Percentiles rank a stretch among this genome's conserved stretches.
Conservation (phyloP, 2,888 invertebrate genomes). For the Pantelozetes paolii region DNA sequence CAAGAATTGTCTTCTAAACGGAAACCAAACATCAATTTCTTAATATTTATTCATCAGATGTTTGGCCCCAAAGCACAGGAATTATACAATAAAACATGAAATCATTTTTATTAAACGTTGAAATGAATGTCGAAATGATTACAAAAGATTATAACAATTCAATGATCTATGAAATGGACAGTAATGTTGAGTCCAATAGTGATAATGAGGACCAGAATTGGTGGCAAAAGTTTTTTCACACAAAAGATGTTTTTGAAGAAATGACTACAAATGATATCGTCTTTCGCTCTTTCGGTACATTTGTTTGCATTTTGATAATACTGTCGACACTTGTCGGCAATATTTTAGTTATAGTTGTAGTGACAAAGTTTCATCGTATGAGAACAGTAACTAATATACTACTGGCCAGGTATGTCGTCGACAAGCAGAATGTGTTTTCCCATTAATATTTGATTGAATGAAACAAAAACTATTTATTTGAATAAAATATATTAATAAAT, state of each 20-base stretch:
- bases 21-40: background rate
- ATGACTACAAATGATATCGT: conserved; percentile 25
- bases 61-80: no score
- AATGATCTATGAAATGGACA: background rate
- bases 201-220: background rate
- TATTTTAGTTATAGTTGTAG: conserved; percentile 51
- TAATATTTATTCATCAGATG: background rate
- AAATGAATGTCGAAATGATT: conserved; percentile 10
- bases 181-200: background rate
- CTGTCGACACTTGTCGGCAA: conserved; percentile 50
- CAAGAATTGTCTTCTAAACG: background rate
- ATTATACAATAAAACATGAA: no score
- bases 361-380: conserved; percentile 50
- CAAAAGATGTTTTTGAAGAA: background rate
- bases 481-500: background rate
- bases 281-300: conserved; percentile 46
- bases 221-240: conserved; percentile 5
- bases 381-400: conserved; percentile 51
- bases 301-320: conserved; percentile 49
- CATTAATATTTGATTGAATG: background rate
- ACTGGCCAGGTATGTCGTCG: conserved; percentile 47
- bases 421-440: background rate
- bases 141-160: background rate
- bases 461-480: no score
- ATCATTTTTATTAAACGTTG: no score